Evolutionary conservation across 2,113 vertebrate genomes (phyloP).

Genomic region (Planiliza haematocheilus): DNA sequence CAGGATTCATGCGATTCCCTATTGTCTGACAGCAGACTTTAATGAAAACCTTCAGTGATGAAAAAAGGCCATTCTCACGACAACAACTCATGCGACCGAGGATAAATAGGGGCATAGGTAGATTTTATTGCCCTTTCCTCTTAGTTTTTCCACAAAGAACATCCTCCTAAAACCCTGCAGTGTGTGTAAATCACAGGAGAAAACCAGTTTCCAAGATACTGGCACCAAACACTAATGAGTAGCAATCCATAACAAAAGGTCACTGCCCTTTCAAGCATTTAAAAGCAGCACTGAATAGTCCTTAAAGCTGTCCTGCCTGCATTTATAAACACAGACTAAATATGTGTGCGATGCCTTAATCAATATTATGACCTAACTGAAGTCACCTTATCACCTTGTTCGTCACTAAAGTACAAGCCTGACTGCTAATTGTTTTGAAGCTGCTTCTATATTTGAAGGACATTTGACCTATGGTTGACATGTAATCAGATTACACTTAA

Average conservation of each 20-base stretch:
- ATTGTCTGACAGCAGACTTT: not conserved
- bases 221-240: not conserved
- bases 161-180: not conserved
- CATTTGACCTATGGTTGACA: not conserved
- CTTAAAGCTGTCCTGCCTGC: not conserved
- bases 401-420: not conserved
- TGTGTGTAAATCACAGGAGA: not conserved
- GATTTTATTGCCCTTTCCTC: not conserved
- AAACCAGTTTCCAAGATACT: not conserved
- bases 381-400: not conserved
- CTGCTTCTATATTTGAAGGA: not conserved
- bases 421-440: not conserved
- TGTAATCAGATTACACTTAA: not conserved
- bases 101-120: not conserved
- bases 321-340: not conserved
- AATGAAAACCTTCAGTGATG: not conserved
- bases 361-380: not conserved
- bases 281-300: not conserved
- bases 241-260: not conserved
- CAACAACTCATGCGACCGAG: not conserved
- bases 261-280: not conserved
- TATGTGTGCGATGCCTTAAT: not conserved
- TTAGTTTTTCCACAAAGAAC: not conserved
- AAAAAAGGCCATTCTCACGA: not conserved
- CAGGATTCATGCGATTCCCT: not conserved